Evolutionary conservation across 2,113 vertebrate species (phyloP), one percentile per base, ranked within the genome.

Genomic region (Eira barbara): DNA sequence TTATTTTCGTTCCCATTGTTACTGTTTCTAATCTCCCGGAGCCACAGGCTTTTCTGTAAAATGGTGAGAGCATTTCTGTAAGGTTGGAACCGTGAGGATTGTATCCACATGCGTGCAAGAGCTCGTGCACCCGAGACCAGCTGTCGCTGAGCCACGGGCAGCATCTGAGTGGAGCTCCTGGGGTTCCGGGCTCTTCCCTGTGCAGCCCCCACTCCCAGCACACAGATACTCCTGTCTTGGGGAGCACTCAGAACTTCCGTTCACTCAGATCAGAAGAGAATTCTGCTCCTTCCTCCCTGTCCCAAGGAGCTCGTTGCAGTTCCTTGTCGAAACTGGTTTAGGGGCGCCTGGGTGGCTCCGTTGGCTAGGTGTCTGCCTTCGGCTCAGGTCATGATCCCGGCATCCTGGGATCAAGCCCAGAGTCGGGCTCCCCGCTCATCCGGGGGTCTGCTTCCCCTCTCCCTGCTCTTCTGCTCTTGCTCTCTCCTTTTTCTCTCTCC

Each of bases 211-310:
- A 2, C 21, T 6, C 36, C 36, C 6, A 12, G 57, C 11, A 13
- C 73, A 6, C 18, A 12, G n/a, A 2, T 2, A 25, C 2, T 27
- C 45, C 21, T 29, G 1, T 14, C 23, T 36, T 21, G 39, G 31
- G 59, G 47, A 47, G 23, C 3, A 0, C 39, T 15, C 13, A 0
- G 34, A 3, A 4, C 23, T 29, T 65, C 8, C 0, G 9, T 29
- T 31, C 47, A 34, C 13, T 20, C 14, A 27, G 39, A 10, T 21
- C 1, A 11, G n/a, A 25, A 55, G 73, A 39, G 18, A 81, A 23
- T 18, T 27, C 20, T 3, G 0, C 7, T 29, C n/a, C 29, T 55
- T 31, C 36, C n/a, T 85, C 67, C 25, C 29, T 2, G 27, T 15
- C 49, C n/a, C 7, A 1, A 57, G 61, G 29, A 31, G 23, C 42